Percentiles rank a stretch among this genome's conserved stretches.
phyloP scores from a whole-genome alignment of 2,797 vertebrate genomes.

The Australoheros facetus region DNA sequence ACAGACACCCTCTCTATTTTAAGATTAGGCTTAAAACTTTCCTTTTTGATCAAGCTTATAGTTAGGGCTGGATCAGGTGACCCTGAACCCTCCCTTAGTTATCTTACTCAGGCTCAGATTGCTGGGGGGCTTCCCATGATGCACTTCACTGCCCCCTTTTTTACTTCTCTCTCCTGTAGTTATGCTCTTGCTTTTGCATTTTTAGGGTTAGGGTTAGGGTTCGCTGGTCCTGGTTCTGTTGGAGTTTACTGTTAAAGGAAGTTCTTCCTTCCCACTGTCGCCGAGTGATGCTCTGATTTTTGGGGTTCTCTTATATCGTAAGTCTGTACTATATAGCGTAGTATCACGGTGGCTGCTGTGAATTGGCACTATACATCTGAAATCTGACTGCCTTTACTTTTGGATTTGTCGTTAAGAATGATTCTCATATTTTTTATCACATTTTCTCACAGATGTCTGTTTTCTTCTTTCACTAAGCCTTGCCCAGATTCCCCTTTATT shows the following conservation, averaged over 20 bases:
- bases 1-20: too few relatives aligned
- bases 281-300: not conserved
- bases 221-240: too few relatives aligned
- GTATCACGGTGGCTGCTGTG: not conserved
- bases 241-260: too few relatives aligned
- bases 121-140: not conserved
- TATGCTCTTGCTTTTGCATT: too few relatives aligned
- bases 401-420: not conserved
- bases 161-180: too few relatives aligned
- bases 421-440: not conserved
- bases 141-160: too few relatives aligned
- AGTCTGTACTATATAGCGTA: not conserved
- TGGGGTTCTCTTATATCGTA: not conserved
- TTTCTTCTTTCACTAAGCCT: not conserved
- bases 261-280: too few relatives aligned
- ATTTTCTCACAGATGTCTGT: not conserved
- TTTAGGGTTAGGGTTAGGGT: too few relatives aligned
- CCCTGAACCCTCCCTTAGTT: not conserved
- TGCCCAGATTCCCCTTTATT: not conserved
- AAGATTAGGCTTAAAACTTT: too few relatives aligned
- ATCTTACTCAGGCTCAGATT: not conserved
- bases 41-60: too few relatives aligned
- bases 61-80: too few relatives aligned
- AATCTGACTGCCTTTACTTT: not conserved
- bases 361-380: rapidly evolving